phyloP scores from a whole-genome alignment of 1,140 invertebrate genomes.

The Chironomus striatipennis region DNA sequence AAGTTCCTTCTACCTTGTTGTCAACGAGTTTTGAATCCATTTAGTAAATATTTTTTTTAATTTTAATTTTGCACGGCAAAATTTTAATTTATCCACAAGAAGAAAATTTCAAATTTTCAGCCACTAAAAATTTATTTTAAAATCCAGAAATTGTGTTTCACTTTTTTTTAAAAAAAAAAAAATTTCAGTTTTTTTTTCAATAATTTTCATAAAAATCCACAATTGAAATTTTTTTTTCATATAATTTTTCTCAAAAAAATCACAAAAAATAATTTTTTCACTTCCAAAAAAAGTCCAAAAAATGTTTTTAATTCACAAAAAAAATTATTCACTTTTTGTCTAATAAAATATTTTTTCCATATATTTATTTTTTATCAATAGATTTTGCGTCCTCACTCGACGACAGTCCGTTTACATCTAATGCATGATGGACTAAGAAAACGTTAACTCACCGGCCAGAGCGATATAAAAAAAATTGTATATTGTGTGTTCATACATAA shows the following conservation, averaged over 20 bases:
- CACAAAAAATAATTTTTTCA: constrained; percentile 6
- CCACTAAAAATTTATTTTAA: too few relatives aligned
- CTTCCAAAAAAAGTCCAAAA: background rate
- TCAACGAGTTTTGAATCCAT: too few relatives aligned
- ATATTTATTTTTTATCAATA: constrained; percentile 23
- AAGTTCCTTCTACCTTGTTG: background rate
- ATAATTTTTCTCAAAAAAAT: background rate
- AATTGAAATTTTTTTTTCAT: background rate
- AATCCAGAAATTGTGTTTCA: too few relatives aligned
- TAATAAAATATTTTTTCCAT: background rate
- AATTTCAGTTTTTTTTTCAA: too few relatives aligned
- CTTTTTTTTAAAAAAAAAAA: too few relatives aligned
- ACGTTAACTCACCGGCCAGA: constrained; percentile 22
- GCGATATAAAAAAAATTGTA: constrained; percentile 17
- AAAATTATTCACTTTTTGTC: background rate
- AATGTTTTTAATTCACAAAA: background rate
- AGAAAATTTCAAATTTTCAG: background rate
- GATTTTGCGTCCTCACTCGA: constrained; percentile 34
- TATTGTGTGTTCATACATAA: constrained; percentile 21
- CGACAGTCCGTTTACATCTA: constrained; percentile 39
- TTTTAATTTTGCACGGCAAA: background rate
- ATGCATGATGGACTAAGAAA: constrained; percentile 26
- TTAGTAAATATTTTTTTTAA: background rate
- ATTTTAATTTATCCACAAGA: background rate
- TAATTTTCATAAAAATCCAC: background rate